These are phyloP conservation scores for Ypsolopha sequella DNA, from an alignment of 2,888 invertebrate genomes.

Conservation along the genomic window DNA sequence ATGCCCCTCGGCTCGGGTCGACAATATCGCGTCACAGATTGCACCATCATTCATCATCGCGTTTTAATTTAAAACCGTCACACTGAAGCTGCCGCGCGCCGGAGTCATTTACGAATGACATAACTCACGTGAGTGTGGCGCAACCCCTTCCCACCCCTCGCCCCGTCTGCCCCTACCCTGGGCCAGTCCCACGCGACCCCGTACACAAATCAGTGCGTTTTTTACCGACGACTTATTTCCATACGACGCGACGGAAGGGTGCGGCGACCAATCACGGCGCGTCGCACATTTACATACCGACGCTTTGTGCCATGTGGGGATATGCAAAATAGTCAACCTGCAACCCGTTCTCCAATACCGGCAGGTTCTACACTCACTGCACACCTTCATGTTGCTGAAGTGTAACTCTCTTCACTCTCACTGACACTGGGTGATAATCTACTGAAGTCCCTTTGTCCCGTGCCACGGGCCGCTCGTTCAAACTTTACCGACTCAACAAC, in stretches of 20 bases:
- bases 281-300: neutral
- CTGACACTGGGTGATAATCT: no score
- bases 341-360: no score
- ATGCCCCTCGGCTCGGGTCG: neutral
- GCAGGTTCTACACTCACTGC: no score
- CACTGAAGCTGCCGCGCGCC: constrained; percentile 15
- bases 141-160: constrained; percentile 9
- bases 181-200: constrained; percentile 14
- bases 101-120: neutral
- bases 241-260: constrained; percentile 11
- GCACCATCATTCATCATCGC: constrained; percentile 38
- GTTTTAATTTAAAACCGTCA: constrained; percentile 48
- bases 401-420: no score
- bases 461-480: no score
- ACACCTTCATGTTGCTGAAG: no score
- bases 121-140: constrained; percentile 11
- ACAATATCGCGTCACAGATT: constrained; percentile 4
- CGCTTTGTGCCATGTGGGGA: no score
- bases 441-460: no score
- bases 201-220: constrained; percentile 17
- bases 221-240: constrained; percentile 20
- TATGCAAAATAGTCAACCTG: neutral
- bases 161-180: neutral
- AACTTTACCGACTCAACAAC: no score
- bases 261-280: constrained; percentile 27